Percentiles rank a stretch among this genome's conserved stretches.
Conservation (phyloP, 2,797 vertebrate species). For the Typhlichthys subterraneus region DNA sequence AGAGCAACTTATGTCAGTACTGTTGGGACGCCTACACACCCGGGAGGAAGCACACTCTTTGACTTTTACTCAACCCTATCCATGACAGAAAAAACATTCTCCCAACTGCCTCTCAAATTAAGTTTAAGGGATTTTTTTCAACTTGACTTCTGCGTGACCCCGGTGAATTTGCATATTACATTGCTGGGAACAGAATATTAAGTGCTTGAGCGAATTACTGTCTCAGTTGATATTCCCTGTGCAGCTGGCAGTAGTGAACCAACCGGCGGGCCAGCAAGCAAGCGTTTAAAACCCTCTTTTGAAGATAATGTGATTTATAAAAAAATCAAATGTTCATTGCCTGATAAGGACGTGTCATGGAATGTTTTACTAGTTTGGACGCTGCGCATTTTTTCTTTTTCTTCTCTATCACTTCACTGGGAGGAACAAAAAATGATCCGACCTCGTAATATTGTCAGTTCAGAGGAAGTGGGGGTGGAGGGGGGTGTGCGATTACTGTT, state of each 20-base stretch:
- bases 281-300: conserved; percentile 74
- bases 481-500: conserved; percentile 67
- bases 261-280: conserved; percentile 57
- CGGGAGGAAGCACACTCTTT: conserved; percentile 53
- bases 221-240: conserved; percentile 71
- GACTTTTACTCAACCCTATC: conserved; percentile 65
- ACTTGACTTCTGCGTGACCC: conserved; percentile 77
- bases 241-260: conserved; percentile 69
- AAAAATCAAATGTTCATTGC: conserved; percentile 53
- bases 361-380: conserved; percentile 79
- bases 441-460: conserved; percentile 70
- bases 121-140: conserved; percentile 62
- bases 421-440: conserved; percentile 73
- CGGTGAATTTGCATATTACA: conserved; percentile 79
- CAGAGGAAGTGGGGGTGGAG: conserved; percentile 47
- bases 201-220: conserved; percentile 74
- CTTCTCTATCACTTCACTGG: conserved; percentile 57
- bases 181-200: conserved; percentile 79
- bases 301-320: conserved; percentile 79
- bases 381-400: conserved; percentile 64
- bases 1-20: conserved; percentile 66
- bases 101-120: conserved; percentile 69
- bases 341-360: conserved; percentile 78
- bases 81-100: conserved; percentile 67
- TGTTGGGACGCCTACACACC: conserved; percentile 51